A percentile compares a stretch with the other conserved stretches of the same genome.
These are phyloP conservation scores for Bombus balteatus DNA, from an alignment of 1,140 invertebrate species.

Conservation along the genomic window DNA sequence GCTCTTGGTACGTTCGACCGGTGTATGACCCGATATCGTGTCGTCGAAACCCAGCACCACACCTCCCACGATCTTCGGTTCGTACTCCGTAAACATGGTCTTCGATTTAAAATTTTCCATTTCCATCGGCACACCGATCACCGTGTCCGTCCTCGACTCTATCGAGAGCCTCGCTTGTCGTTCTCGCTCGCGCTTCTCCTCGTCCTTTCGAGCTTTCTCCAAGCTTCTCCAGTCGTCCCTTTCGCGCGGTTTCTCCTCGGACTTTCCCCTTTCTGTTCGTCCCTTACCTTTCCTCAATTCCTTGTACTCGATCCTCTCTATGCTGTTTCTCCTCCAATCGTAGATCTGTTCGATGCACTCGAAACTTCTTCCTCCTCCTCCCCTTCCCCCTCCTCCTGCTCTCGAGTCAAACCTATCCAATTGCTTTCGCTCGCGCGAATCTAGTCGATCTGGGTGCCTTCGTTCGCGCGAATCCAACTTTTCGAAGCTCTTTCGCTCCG, in stretches of 20 bases:
- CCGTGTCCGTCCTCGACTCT: constrained; percentile 74
- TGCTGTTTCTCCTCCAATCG: constrained; percentile 57
- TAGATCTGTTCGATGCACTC: constrained; percentile 53
- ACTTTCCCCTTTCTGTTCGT: constrained; percentile 59
- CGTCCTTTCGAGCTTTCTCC: constrained; percentile 77
- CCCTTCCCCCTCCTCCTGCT: constrained; percentile 33
- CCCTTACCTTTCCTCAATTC: constrained; percentile 52
- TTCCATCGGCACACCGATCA: constrained; percentile 70
- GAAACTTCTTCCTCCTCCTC: constrained; percentile 54
- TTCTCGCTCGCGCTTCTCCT: constrained; percentile 77
- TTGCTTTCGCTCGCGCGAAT: constrained; percentile 61
- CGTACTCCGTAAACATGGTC: constrained; percentile 80
- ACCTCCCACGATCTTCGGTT: constrained; percentile 81
- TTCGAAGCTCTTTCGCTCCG: constrained; percentile 53
- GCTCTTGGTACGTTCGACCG: constrained; percentile 92
- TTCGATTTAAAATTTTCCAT: constrained; percentile 71
- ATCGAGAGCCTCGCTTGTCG: constrained; percentile 71
- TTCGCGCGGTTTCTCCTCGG: constrained; percentile 76
- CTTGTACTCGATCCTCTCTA: constrained; percentile 67
- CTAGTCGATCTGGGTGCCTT: constrained; percentile 55
- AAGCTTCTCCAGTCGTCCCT: constrained; percentile 79
- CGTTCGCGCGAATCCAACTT: constrained; percentile 62
- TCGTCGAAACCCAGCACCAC: constrained; percentile 81
- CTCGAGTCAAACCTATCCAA: constrained; percentile 55
- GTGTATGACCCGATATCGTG: constrained; percentile 83